Evolutionary conservation across 2,888 invertebrate species (phyloP).

Genomic region (Synanthedon myopaeformis): DNA sequence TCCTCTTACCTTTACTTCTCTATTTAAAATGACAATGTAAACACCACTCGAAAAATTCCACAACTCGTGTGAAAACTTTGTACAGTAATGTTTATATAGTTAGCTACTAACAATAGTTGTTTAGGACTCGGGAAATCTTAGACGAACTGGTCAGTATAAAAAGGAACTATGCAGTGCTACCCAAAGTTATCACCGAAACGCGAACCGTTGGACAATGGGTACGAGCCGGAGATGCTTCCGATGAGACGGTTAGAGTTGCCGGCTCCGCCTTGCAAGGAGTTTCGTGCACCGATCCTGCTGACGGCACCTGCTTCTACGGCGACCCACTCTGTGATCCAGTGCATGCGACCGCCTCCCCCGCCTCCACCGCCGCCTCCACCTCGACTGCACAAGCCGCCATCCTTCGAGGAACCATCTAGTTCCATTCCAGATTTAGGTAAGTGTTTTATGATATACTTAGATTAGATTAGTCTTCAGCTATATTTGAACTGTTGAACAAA

Average conservation of each 20-base stretch:
- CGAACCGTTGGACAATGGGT: slow-evolving; percentile 46
- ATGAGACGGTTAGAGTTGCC: slow-evolving; percentile 51
- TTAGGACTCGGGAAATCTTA: slow-evolving; percentile 2
- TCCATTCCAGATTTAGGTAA: slow-evolving; percentile 90
- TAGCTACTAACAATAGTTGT: neutral
- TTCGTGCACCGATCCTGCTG: slow-evolving; percentile 56
- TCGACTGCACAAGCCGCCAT: slow-evolving; percentile 63
- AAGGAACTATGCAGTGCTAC: slow-evolving; percentile 59
- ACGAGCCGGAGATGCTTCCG: slow-evolving; percentile 47
- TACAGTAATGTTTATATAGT: slow-evolving; percentile 14
- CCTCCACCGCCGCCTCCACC: slow-evolving; percentile 64
- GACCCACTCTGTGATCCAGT: slow-evolving; percentile 62
- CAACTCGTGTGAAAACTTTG: slow-evolving; percentile 23
- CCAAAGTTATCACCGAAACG: slow-evolving; percentile 55
- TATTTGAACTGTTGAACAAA: too few relatives aligned
- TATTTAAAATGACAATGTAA: slow-evolving; percentile 24
- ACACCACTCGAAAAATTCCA: slow-evolving; percentile 29
- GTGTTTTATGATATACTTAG: slow-evolving; percentile 26
- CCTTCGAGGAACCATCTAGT: slow-evolving; percentile 85
- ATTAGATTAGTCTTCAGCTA: too few relatives aligned
- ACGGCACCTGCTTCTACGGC: slow-evolving; percentile 36
- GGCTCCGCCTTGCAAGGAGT: slow-evolving; percentile 63
- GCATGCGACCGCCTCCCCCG: slow-evolving; percentile 62
- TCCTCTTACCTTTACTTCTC: slow-evolving; percentile 12
- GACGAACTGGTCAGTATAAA: slow-evolving; percentile 18